Evolutionary conservation across 2,113 vertebrate species (phyloP), one percentile per base, ranked within the genome.

Genomic region (Blennius ocellaris): DNA sequence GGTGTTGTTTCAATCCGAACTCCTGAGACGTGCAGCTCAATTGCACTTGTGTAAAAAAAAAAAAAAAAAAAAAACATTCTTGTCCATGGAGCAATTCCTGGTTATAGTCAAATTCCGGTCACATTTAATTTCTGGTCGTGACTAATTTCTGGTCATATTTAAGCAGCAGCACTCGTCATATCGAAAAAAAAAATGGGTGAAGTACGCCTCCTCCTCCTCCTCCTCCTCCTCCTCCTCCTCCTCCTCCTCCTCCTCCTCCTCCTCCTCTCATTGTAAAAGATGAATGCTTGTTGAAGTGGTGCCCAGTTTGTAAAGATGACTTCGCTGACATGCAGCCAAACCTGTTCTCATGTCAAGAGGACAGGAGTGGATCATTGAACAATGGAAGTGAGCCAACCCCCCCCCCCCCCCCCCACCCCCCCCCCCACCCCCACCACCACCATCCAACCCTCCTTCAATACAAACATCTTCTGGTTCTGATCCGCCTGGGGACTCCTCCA

Each of bases 1-100:
- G 53, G 62, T 84, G 73, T 80, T 86, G 85, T 91, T 78, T 86
- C 76, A 66, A 62, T 78, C 50, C 69, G 59, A 69, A 80, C 76
- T 82, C 59, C 7, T n/a, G 51, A 69, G 48, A 81, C 57, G 40
- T 11, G 55, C 9, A 37, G 57, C 52, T 60, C 51, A 38, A 45
- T 73, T 41, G 61, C 14, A 65, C 57, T 51, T 51, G 8, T 60
- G 43, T 9, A 55, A 7, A 73, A n/a, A n/a, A n/a, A n/a, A n/a
- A n/a, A n/a, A n/a, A n/a, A n/a, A n/a, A n/a, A n/a, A n/a, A n/a
- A n/a, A n/a, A 63, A 37, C 0, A 30, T 9, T 47, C 6, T 61
- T 48, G 48, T 43, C 51, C 49, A 69, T 12, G 37, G 56, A 48
- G 9, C 30, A 48, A 14, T 49, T 70, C 76, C 0, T 50, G 51